phyloP scores from a whole-genome alignment of 1,140 invertebrate species.

The Globodera ellingtonae region DNA sequence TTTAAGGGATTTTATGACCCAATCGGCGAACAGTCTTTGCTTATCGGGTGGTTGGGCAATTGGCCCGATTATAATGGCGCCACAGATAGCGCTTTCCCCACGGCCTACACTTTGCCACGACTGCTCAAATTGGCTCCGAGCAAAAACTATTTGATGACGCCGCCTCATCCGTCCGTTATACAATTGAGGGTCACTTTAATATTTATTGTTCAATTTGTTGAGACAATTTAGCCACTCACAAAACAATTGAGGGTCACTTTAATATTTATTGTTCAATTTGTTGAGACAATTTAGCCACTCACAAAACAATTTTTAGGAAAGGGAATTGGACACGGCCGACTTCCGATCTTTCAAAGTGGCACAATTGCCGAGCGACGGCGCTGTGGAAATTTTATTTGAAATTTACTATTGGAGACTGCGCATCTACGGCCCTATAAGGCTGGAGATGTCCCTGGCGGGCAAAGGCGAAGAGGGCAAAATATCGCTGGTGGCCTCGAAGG shows the following conservation, averaged over 20 bases:
- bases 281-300: not conserved
- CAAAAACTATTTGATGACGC: not conserved
- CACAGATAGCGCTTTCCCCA: not conserved
- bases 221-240: no score
- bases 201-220: not conserved
- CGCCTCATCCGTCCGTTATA: not conserved
- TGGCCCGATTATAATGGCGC: conserved; percentile 10
- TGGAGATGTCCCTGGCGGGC: not conserved
- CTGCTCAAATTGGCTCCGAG: not conserved
- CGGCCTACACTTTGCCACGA: not conserved
- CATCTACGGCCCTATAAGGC: not conserved
- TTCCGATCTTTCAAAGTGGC: not conserved
- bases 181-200: not conserved
- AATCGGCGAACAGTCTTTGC: not conserved
- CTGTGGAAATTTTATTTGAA: not conserved
- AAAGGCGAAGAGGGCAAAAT: not conserved
- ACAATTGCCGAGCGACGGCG: not conserved
- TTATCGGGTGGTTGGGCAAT: conserved; percentile 23
- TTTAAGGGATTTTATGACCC: conserved; percentile 18
- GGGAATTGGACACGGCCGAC: not conserved
- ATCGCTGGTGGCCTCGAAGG: not conserved
- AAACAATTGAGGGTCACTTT: not conserved
- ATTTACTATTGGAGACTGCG: not conserved
- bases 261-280: no score
- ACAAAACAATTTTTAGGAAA: not conserved